Conservation (phyloP, 2,888 invertebrate species). For the Lasius fuliginosus region DNA sequence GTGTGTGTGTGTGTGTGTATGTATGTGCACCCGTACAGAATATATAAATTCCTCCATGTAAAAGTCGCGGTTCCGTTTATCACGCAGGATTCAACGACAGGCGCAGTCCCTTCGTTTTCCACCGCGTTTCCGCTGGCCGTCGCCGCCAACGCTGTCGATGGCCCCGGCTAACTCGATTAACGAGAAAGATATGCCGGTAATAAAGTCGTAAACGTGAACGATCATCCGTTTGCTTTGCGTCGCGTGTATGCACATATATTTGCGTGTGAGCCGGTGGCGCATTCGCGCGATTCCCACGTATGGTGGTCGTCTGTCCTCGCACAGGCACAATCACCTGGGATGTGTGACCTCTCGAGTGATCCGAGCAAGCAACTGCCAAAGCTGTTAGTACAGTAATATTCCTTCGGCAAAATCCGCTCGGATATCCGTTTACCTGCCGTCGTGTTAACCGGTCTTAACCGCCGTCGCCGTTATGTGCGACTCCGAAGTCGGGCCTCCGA, state of each 20-base stretch:
- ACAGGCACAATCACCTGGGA: conserved; percentile 12
- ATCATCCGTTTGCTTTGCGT: conserved; percentile 23
- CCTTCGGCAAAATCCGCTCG: conserved; percentile 67
- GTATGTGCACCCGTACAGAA: background rate
- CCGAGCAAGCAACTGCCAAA: conserved; percentile 62
- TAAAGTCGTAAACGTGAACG: conserved; percentile 68
- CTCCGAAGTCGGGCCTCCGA: conserved; percentile 29
- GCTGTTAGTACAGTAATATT: conserved; percentile 72
- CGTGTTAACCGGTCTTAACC: conserved; percentile 50
- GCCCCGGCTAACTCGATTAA: conserved; percentile 41
- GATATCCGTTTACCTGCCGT: conserved; percentile 59
- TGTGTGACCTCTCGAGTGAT: conserved; percentile 29
- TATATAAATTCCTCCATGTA: conserved; percentile 24
- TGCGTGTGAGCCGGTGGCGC: conserved; percentile 3
- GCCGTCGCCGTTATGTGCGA: conserved; percentile 42
- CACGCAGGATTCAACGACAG: background rate
- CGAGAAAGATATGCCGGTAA: conserved; percentile 72
- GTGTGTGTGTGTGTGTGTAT: background rate
- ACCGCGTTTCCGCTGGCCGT: background rate
- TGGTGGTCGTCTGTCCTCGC: conserved; percentile 25
- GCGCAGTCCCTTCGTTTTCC: background rate
- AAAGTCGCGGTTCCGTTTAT: background rate
- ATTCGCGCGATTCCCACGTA: background rate
- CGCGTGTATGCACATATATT: conserved; percentile 3
- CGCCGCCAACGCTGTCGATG: background rate